Evolutionary conservation across 2,113 vertebrate species (phyloP), one percentile per base, ranked within the genome.

Genomic region (Lepisosteus oculatus): DNA sequence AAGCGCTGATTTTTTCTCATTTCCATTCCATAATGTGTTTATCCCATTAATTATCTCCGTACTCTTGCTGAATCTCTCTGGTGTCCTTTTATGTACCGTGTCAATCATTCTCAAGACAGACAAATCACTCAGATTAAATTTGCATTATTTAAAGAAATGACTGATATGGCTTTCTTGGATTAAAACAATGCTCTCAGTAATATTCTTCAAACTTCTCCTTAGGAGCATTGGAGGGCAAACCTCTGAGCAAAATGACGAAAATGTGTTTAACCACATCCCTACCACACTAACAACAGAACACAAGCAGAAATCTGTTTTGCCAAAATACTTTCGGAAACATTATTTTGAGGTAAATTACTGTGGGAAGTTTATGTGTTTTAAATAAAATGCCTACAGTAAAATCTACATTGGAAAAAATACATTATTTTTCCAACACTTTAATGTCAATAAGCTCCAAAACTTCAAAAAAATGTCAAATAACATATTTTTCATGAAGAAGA

Each of bases 221-320:
- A 68, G 72, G 76, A 81, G 71, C 71, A 78, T 73, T 77, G 74
- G 61, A 76, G 44, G 43, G 13, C 17, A 29, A 29, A 29, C 29
- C 29, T 29, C 29, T 29, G 29, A 29, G 29, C 29, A 29, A 29
- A 29, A 29, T 47, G 43, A 77, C 77, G 72, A 75, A 75, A 86
- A 4, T 72, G 73, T 55, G 54, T 72, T 44, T 15, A 77, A 67
- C 71, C 69, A 54, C 68, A 76, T 72, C 78, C 79, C 80, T 78
- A 78, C 82, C 83, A 81, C 76, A 79, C 78, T 67, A 55, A 77
- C 80, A 82, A 80, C 71, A 79, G 74, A 76, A 81, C 83, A 75
- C 75, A 71, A 81, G 84, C 81, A 76, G 78, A 80, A 82, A 84
- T 87, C 84, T 86, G 84, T 29, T 29, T 29, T 29, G 29, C 29